A percentile compares a stretch with the other conserved stretches of the same genome.
Conservation (phyloP, 2,113 vertebrate species). For the Oreochromis tanganicae region DNA sequence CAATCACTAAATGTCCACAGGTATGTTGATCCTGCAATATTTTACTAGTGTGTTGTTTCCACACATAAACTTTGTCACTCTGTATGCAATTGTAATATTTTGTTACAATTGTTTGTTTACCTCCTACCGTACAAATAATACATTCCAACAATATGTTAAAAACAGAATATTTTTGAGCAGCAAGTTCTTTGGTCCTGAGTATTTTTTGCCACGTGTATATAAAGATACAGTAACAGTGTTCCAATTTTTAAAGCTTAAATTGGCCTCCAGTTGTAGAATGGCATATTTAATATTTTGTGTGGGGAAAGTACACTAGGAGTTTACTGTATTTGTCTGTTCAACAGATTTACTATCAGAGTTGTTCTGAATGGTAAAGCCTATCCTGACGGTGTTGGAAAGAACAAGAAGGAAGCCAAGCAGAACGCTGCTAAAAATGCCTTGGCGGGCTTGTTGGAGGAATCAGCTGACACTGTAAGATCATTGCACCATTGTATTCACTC, state of each 20-base stretch:
- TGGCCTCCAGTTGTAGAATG: background rate
- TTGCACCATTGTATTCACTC: background rate
- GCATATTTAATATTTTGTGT: background rate
- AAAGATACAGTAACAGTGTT: background rate
- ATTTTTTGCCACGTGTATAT: background rate
- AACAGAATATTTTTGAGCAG: background rate
- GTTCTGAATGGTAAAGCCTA: conserved; percentile 38
- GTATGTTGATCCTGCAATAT: background rate
- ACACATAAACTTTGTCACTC: background rate
- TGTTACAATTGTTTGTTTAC: background rate
- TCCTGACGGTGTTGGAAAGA: conserved; percentile 54
- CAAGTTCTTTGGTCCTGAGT: background rate
- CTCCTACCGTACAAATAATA: background rate
- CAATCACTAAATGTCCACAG: background rate
- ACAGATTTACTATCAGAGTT: conserved; percentile 3
- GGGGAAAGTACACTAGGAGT: background rate
- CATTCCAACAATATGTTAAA: background rate
- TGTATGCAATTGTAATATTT: background rate
- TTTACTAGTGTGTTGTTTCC: background rate
- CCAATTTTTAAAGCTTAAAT: background rate
- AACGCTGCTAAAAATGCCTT: conserved; percentile 65
- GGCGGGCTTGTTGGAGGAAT: background rate
- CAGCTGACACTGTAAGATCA: conserved; percentile 9
- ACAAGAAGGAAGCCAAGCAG: conserved; percentile 69
- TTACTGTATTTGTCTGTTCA: background rate